Percentiles rank a stretch among this genome's conserved stretches.
Conservation (phyloP, 2,888 invertebrate species). For the Volucella inanis region DNA sequence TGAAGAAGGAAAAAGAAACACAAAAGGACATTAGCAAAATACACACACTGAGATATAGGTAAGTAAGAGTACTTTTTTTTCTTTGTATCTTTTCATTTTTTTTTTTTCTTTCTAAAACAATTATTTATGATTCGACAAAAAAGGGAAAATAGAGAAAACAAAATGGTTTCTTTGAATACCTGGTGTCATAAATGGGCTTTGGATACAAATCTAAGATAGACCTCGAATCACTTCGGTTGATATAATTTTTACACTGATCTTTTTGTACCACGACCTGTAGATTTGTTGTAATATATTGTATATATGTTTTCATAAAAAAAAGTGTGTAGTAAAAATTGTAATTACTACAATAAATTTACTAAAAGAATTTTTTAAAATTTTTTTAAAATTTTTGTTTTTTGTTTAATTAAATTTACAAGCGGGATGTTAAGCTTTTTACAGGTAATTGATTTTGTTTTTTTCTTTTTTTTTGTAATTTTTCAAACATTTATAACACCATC, state of each 20-base stretch:
- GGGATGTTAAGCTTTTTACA: constrained; percentile 40
- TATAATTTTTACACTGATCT: constrained; percentile 78
- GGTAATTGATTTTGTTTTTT: not conserved
- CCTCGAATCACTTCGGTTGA: constrained; percentile 77
- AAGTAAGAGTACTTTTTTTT: not conserved
- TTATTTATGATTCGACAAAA: constrained; percentile 10
- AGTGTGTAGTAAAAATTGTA: constrained; percentile 38
- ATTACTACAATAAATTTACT: constrained; percentile 23
- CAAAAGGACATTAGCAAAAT: constrained; percentile 56
- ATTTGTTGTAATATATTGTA: constrained; percentile 53
- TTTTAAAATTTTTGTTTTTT: not conserved
- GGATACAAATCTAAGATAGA: constrained; percentile 77
- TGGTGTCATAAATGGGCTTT: constrained; percentile 78
- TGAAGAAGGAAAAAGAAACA: constrained; percentile 33
- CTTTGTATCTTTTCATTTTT: not conserved
- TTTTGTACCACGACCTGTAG: constrained; percentile 81
- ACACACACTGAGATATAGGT: constrained; percentile 59
- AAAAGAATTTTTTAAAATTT: constrained; percentile 2
- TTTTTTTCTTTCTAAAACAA: not conserved
- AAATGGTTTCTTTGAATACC: constrained; percentile 75
- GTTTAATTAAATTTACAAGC: constrained; percentile 32
- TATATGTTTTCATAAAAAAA: constrained; percentile 40
- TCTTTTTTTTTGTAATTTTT: constrained; percentile 23
- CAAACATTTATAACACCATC: constrained; percentile 73
- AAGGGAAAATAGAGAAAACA: constrained; percentile 35